phyloP scores from a whole-genome alignment of 2,888 invertebrate species.

The Cenopis cana region DNA sequence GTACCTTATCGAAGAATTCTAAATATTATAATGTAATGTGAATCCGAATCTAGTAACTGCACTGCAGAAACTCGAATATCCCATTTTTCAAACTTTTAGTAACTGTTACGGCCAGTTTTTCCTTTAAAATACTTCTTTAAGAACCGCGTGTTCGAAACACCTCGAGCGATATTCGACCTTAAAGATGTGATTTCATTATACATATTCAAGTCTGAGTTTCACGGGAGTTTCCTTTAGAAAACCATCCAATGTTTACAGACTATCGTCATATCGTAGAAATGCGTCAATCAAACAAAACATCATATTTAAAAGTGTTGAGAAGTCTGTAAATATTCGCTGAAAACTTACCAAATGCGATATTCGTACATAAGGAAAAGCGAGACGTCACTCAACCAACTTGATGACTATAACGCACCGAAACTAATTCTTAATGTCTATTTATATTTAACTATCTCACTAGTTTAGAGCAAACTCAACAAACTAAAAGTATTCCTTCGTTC shows the following conservation, averaged over 20 bases:
- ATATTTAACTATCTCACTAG: not conserved
- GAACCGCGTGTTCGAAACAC: too few relatives aligned
- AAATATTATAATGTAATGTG: too few relatives aligned
- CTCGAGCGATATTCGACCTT: too few relatives aligned
- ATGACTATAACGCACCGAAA: not conserved
- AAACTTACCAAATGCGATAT: not conserved
- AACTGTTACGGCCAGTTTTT: too few relatives aligned
- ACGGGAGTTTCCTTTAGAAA: too few relatives aligned
- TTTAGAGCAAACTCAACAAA: not conserved
- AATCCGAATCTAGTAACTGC: too few relatives aligned
- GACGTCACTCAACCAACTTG: not conserved
- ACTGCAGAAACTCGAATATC: too few relatives aligned
- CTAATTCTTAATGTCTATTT: not conserved
- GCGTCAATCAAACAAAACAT: not conserved
- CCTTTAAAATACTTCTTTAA: too few relatives aligned
- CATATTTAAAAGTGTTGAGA: not conserved
- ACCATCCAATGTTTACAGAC: constrained; percentile 8
- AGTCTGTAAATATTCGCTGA: constrained; percentile 32
- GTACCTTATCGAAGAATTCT: too few relatives aligned
- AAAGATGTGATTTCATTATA: too few relatives aligned
- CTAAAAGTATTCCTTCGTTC: not conserved
- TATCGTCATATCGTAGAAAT: not conserved
- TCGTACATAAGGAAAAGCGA: constrained; percentile 2
- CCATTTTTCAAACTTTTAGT: too few relatives aligned
- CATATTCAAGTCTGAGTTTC: too few relatives aligned